Evolutionary conservation across 35 echinoderm and acorn worm genomes (phyloP).

Genomic region (Ophioderma brevispina): DNA sequence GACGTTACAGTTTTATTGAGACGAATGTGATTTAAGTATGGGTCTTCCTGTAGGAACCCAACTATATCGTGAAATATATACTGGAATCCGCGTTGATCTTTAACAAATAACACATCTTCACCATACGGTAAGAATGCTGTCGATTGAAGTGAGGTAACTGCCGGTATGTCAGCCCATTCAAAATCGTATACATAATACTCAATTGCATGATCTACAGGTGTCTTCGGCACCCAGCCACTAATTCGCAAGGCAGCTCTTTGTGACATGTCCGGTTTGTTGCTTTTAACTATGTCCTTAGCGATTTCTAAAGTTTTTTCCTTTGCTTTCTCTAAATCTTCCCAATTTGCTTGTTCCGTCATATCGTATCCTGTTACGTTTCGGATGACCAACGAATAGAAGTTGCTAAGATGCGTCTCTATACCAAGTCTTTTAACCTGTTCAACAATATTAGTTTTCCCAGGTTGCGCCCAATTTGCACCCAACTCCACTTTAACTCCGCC

Average conservation of each 20-base stretch:
- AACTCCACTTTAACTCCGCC: slow-evolving; percentile 26
- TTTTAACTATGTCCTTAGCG: background rate
- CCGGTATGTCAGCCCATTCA: slow-evolving; percentile 46
- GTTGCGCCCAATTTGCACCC: slow-evolving; percentile 51
- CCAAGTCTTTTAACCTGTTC: background rate
- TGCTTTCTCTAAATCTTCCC: slow-evolving; percentile 5
- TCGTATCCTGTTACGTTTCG: slow-evolving; percentile 22
- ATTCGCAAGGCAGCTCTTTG: slow-evolving; percentile 29
- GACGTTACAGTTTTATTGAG: slow-evolving; percentile 27
- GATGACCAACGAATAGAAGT: slow-evolving; percentile 12
- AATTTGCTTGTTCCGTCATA: background rate
- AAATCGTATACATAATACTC: slow-evolving; percentile 50
- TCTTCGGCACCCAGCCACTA: slow-evolving; percentile 35
- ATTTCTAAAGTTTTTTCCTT: slow-evolving; percentile 1
- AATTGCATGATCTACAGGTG: slow-evolving; percentile 32
- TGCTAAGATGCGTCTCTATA: slow-evolving; percentile 4
- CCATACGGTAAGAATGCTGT: slow-evolving; percentile 3
- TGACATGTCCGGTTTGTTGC: too few species aligned
- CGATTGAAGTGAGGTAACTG: slow-evolving; percentile 36
- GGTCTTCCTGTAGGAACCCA: background rate
- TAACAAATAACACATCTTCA: too few species aligned
- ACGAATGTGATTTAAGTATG: slow-evolving; percentile 18
- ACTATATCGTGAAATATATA: too few species aligned
- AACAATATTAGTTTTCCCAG: background rate
- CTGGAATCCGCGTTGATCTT: too few species aligned